These are phyloP conservation scores for Chymomyza caudatula DNA, from an alignment of 2,888 invertebrate genomes.

Conservation along the genomic window DNA sequence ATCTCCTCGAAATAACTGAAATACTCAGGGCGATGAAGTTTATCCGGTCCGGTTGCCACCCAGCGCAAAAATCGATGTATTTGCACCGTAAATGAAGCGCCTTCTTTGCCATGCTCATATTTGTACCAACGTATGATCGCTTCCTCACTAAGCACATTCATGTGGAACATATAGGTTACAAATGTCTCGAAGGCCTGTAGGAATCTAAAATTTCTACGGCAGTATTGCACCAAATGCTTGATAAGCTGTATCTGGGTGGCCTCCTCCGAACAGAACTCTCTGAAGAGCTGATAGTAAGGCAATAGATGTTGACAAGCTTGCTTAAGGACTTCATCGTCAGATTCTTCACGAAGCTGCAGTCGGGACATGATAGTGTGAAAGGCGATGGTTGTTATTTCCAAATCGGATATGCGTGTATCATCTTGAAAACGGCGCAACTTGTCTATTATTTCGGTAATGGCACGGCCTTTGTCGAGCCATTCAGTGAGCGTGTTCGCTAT, in stretches of 20 bases:
- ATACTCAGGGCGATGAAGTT: neutral
- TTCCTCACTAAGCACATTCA: constrained; percentile 25
- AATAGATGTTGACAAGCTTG: too few relatives aligned
- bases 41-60: constrained; percentile 17
- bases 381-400: constrained; percentile 31
- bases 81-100: constrained; percentile 28
- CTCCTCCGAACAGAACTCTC: constrained; percentile 8
- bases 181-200: constrained; percentile 28
- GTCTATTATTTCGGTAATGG: constrained; percentile 16
- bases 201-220: constrained; percentile 25
- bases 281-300: too few relatives aligned
- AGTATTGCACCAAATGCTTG: constrained; percentile 28
- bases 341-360: too few relatives aligned
- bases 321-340: too few relatives aligned
- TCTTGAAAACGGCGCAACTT: constrained; percentile 33
- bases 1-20: too few relatives aligned
- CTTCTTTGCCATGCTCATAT: constrained; percentile 25
- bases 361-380: constrained; percentile 25
- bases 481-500: constrained; percentile 21
- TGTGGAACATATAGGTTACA: constrained; percentile 15
- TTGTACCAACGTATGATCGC: constrained; percentile 39
- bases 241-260: constrained; percentile 27
- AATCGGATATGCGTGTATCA: constrained; percentile 33
- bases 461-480: constrained; percentile 26
- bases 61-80: constrained; percentile 30